Base-by-base conservation (phyloP, 2,888 invertebrate species). In the Ctena decussata region DNA sequence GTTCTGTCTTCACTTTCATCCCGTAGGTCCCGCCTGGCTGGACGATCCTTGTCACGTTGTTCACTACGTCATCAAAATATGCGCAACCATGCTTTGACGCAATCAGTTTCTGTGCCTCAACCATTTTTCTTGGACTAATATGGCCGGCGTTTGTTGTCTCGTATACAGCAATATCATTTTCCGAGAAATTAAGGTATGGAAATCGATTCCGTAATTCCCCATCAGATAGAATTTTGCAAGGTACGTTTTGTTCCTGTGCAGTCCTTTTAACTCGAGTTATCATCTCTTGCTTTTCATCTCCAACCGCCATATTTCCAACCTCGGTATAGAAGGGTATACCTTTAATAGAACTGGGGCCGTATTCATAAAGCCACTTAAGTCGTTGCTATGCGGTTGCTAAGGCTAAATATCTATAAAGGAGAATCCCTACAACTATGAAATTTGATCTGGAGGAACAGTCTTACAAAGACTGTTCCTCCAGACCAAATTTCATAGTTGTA, bases 251-350 rank as follows among this genome's bases (percentile, higher is more conserved):
- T 1, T 77, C 74, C 30, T 35, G 69, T 18, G 86, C 83, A 49
- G 77, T 76, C 37, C 81, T 18, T 32, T 32, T 32, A n/a, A 76
- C 77, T 27, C 53, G 65, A 15, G 46, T 44, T 5, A 83, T 83
- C 24, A 60, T 81, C 0, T 75, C 60, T 8, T 69, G 57, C 44
- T 78, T 37, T 41, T 46, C 69, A 30, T 79, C 77, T 12, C 91
- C 89, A 24, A 85, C 71, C 12, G 73, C 49, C 2, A 91, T n/a
- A 12, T 65, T 75, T 41, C 91, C 91, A n/a, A 85, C 81, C 69
- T 87, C 89, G 3, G 76, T 77, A 77, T 85, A 91, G 71, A 91
- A 91, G 0, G n/a, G 44, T 8, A 91, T 76, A 24, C 91, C 91
- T 91, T 71, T 1, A n/a, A n/a, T n/a, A n/a, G n/a, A n/a, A n/a